Evolutionary conservation across 1,140 invertebrate species (phyloP).

Genomic region (Papilio dardanus): DNA sequence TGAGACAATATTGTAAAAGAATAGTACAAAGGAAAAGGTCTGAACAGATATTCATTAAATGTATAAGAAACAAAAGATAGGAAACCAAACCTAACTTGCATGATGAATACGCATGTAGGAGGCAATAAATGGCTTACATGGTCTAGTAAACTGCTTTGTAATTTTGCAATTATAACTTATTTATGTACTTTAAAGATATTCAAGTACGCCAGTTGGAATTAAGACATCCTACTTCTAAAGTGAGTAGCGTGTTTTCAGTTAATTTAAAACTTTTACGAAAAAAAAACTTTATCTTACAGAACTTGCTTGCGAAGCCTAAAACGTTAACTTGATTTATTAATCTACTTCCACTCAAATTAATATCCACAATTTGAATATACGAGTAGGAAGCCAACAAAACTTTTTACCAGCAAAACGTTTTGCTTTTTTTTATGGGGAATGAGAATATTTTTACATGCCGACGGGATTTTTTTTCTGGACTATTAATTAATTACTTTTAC

Average conservation of each 20-base stretch:
- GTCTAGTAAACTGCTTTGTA: no score
- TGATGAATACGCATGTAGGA: no score
- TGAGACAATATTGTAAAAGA: no score
- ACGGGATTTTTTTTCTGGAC: neutral
- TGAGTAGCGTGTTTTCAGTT: neutral
- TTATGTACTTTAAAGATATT: no score
- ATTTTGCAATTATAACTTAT: no score
- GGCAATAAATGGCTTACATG: no score
- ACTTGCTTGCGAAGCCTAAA: neutral
- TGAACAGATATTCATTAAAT: no score
- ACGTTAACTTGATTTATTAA: constrained; percentile 23
- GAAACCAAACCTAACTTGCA: no score
- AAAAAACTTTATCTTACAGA: constrained; percentile 1
- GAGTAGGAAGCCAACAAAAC: constrained; percentile 18
- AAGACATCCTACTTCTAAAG: neutral
- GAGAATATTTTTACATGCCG: constrained; percentile 3
- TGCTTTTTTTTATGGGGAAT: neutral
- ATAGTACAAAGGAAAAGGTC: no score
- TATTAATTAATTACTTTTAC: constrained; percentile 2
- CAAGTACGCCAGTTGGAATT: neutral
- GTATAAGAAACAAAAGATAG: no score
- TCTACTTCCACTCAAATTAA: constrained; percentile 21
- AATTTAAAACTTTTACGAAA: constrained; percentile 6
- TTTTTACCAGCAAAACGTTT: constrained; percentile 16
- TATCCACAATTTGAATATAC: neutral